phyloP scores from a whole-genome alignment of 2,113 vertebrate species.

The Morone saxatilis region DNA sequence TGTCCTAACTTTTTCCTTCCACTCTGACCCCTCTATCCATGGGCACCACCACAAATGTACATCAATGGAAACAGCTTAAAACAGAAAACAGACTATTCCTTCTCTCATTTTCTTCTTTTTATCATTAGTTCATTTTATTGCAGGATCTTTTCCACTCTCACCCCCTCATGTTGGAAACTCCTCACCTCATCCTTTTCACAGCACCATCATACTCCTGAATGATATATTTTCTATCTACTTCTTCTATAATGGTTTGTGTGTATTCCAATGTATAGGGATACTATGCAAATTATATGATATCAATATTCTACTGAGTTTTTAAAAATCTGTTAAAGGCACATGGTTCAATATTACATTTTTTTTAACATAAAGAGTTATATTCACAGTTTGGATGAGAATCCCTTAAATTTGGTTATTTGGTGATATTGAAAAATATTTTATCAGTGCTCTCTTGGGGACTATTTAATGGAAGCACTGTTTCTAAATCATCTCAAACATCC shows the following conservation, averaged over 20 bases:
- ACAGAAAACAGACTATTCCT: not conserved
- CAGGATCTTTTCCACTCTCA: slow-evolving; percentile 8
- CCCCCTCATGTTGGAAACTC: slow-evolving; percentile 14
- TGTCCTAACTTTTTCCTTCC: not conserved
- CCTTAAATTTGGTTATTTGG: too few relatives aligned
- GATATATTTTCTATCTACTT: not conserved
- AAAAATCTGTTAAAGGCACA: too few relatives aligned
- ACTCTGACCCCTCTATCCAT: slow-evolving; percentile 6
- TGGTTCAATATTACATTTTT: too few relatives aligned
- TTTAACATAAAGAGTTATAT: too few relatives aligned
- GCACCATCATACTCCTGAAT: not conserved
- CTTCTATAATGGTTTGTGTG: not conserved
- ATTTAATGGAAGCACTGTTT: too few relatives aligned
- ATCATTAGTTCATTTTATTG: slow-evolving; percentile 2
- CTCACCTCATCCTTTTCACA: not conserved
- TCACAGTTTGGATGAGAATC: too few relatives aligned
- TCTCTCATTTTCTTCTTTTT: not conserved
- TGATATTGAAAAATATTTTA: too few relatives aligned
- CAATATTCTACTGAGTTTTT: too few relatives aligned
- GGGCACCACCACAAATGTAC: not conserved
- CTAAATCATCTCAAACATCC: too few relatives aligned
- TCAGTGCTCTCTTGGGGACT: too few relatives aligned
- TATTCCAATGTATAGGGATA: not conserved
- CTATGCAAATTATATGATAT: not conserved
- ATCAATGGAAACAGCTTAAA: not conserved